These are phyloP conservation scores for Gibbula magus DNA, from an alignment of 2,888 invertebrate genomes.

Conservation along the genomic window DNA sequence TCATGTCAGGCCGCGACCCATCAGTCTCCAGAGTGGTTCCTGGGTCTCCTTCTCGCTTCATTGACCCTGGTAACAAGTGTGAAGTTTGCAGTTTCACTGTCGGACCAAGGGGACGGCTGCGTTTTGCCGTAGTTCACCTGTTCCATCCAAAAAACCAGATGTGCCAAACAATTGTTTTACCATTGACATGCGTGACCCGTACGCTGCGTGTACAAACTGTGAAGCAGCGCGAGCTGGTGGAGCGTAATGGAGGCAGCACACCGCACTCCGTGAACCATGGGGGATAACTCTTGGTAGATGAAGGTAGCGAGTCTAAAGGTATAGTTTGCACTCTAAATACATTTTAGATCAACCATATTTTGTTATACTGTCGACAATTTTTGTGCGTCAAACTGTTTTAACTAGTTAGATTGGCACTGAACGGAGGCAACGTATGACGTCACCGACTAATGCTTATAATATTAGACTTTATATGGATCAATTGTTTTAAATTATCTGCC, in stretches of 20 bases:
- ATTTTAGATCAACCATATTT: too few relatives aligned
- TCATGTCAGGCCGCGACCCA: slow-evolving; percentile 1
- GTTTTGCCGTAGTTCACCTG: background rate
- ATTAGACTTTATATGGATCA: too few relatives aligned
- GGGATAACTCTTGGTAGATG: background rate
- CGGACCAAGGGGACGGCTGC: background rate
- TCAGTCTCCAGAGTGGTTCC: background rate
- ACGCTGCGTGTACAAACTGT: background rate
- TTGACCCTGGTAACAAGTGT: slow-evolving; percentile 14
- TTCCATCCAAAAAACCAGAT: background rate
- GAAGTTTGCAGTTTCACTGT: background rate
- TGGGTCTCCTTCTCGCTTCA: background rate
- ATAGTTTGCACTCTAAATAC: too few relatives aligned
- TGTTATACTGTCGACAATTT: too few relatives aligned
- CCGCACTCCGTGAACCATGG: background rate
- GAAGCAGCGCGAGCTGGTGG: background rate
- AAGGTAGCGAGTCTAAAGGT: background rate
- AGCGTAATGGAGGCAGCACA: background rate
- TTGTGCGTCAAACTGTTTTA: too few relatives aligned
- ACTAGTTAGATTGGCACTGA: too few relatives aligned
- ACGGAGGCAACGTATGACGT: too few relatives aligned
- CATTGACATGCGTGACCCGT: slow-evolving; percentile 12
- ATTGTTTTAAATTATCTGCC: too few relatives aligned
- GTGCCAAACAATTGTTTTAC: background rate
- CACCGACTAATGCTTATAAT: too few relatives aligned